Evolutionary conservation across 2,888 invertebrate genomes (phyloP).

Genomic region (Arctia plantaginis): DNA sequence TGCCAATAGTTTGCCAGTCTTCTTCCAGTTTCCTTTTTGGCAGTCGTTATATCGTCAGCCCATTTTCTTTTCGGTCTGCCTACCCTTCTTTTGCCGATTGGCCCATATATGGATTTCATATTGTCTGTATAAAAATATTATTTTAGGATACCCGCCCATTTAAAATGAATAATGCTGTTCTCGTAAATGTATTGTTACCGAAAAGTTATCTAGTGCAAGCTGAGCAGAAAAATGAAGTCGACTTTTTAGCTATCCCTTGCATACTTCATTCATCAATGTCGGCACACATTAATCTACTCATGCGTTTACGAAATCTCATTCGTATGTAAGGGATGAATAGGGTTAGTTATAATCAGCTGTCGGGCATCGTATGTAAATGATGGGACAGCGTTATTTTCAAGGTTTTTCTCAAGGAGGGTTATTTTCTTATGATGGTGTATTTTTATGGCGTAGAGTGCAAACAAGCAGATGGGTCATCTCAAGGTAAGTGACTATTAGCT

Average conservation of each 20-base stretch:
- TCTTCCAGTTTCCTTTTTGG: too few relatives aligned
- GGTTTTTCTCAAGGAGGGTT: background rate
- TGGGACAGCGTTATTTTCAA: background rate
- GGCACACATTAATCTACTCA: slow-evolving; percentile 23
- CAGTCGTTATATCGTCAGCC: too few relatives aligned
- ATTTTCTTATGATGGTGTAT: background rate
- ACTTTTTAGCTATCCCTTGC: slow-evolving; percentile 31
- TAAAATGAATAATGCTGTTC: background rate
- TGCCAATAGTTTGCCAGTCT: too few relatives aligned
- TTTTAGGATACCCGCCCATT: too few relatives aligned
- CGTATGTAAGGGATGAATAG: slow-evolving; percentile 8
- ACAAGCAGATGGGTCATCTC: too few relatives aligned
- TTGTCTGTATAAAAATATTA: too few relatives aligned
- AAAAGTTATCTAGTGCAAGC: slow-evolving; percentile 29
- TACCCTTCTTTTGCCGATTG: too few relatives aligned
- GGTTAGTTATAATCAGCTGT: slow-evolving; percentile 4
- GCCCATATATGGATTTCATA: too few relatives aligned
- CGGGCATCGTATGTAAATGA: background rate
- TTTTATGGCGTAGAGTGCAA: too few relatives aligned
- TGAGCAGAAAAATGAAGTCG: slow-evolving; percentile 39
- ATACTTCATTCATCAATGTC: slow-evolving; percentile 48
- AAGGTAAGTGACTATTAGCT: too few relatives aligned
- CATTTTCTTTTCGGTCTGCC: too few relatives aligned
- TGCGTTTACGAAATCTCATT: slow-evolving; percentile 15
- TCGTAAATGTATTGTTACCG: slow-evolving; percentile 14